Evolutionary conservation across 2,797 vertebrate genomes (phyloP), one percentile per base, ranked within the genome.

Genomic region (Merluccius polli): DNA sequence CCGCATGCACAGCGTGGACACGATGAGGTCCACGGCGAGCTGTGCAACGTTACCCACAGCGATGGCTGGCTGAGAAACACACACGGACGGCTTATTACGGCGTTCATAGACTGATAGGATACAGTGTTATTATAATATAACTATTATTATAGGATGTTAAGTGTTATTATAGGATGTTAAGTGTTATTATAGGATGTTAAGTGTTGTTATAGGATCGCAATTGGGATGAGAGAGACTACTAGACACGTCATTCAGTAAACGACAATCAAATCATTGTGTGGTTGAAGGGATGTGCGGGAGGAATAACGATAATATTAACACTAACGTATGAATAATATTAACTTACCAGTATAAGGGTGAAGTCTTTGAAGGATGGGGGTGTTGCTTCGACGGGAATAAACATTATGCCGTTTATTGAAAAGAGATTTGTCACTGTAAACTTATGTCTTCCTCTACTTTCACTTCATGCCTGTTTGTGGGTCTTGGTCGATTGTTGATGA

Each of bases 11-110:
- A 99, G 92, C 0, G 96, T 98, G 76, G 96, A 97, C 87, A 99
- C 95, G 21, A 99, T 88, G 73, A 99, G 93, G 87, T 99, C 98
- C 82, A 93, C 87, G 0, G 96, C 94, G 84, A 99, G 90, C 81
- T 99, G 98, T 30, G 95, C 97, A 77, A 99, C 97, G 75, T 99
- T 99, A 69, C 98, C 98, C 31, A 99, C 96, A 0, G 98, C 98
- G 18, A 99, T 95, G 0, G 95, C 96, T 27, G 97, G 98, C 97
- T 99, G 86, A 6, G 35, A 59, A n/a, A 59, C 2, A 59, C 52
- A 59, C 5, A n/a, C 1, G 16, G 18, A 18, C 6, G 44, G 13
- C 0, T 52, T 59, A 59, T 59, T 8, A 38, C 11, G 38, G 38
- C 38, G 4, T 12, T 13, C 38, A 41, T 41, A 16, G 11, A 38